A percentile compares a stretch with the other conserved stretches of the same genome.
Conservation (phyloP, 2,113 vertebrate genomes). For the Cynopterus brachyotis region DNA sequence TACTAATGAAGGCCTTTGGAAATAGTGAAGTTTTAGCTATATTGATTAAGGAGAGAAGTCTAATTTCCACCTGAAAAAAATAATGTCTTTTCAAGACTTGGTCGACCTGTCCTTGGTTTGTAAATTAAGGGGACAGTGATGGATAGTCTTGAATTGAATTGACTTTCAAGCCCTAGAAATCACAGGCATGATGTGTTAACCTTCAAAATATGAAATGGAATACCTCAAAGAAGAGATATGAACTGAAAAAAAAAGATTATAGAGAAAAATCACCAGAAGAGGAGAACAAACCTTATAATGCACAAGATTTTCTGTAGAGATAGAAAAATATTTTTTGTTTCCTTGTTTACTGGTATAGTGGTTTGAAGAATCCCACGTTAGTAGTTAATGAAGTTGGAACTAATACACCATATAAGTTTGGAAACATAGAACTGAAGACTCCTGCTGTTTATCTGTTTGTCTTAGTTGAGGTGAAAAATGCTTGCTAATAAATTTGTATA, state of each 20-base stretch:
- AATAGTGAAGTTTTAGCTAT: background rate
- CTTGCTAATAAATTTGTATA: background rate
- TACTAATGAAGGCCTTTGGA: background rate
- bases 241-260: background rate
- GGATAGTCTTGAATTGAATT: background rate
- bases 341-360: background rate
- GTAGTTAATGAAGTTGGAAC: background rate
- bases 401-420: background rate
- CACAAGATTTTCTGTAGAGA: background rate
- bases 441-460: background rate
- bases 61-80: background rate
- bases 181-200: background rate
- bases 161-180: background rate
- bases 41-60: background rate
- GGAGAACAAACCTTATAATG: background rate
- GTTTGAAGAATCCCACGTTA: background rate
- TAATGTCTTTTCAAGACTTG: background rate
- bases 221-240: background rate
- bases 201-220: background rate
- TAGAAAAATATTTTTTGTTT: background rate
- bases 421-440: background rate
- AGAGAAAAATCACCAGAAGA: background rate
- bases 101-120: background rate
- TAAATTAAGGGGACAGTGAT: conserved; percentile 4
- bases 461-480: conserved; percentile 10